Evolutionary conservation across 2,113 vertebrate genomes (phyloP).

Genomic region (Psephotus haematonotus): DNA sequence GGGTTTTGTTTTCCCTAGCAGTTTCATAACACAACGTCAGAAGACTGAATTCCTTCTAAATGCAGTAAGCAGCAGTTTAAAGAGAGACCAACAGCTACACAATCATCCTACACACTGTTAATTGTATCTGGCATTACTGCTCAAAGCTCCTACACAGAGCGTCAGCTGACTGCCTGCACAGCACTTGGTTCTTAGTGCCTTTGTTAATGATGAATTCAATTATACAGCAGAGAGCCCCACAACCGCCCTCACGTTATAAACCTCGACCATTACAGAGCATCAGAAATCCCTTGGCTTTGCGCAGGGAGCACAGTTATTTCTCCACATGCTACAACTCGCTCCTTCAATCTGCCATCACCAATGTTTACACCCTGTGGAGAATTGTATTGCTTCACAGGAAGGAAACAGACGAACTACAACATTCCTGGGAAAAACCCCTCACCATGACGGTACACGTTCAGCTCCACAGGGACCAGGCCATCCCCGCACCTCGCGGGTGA

Average conservation of each 20-base stretch:
- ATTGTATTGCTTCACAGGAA: neutral
- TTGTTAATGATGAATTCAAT: slow-evolving; percentile 53
- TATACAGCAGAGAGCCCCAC: neutral
- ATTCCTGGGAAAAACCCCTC: neutral
- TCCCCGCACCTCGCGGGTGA: neutral
- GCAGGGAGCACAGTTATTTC: neutral
- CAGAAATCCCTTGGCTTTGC: neutral
- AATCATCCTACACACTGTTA: slow-evolving; percentile 76
- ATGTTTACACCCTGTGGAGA: neutral
- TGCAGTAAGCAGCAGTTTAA: slow-evolving; percentile 50
- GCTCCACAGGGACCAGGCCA: neutral
- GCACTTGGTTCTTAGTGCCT: slow-evolving; percentile 45
- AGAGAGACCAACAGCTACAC: slow-evolving; percentile 56
- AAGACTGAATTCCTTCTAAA: slow-evolving; percentile 64
- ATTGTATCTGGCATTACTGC: slow-evolving; percentile 65
- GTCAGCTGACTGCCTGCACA: slow-evolving; percentile 59
- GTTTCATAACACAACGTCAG: slow-evolving; percentile 27
- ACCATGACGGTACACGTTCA: neutral
- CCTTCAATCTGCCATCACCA: neutral
- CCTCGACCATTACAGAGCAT: neutral
- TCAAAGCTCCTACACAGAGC: slow-evolving; percentile 59
- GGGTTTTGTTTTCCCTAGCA: slow-evolving; percentile 48
- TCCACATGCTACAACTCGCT: neutral
- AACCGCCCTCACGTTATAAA: slow-evolving; percentile 24
- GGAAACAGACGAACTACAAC: neutral